Conservation (phyloP, 1,140 invertebrate genomes). For the Coelopa frigida region DNA sequence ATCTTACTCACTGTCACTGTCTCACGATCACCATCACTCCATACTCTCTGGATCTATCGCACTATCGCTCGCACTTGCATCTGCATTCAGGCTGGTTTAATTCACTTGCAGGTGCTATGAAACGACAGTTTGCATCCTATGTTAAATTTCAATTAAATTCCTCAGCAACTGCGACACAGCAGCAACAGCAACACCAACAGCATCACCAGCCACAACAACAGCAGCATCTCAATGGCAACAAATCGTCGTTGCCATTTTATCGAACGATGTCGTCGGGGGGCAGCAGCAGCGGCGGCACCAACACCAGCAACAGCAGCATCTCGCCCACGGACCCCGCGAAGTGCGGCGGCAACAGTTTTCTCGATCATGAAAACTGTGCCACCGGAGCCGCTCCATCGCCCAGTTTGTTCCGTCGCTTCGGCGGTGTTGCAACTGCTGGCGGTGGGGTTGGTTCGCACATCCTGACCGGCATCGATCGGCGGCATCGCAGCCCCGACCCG, state of each 20-base stretch:
- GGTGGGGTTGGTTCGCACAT: constrained; percentile 29
- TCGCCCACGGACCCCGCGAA: constrained; percentile 27
- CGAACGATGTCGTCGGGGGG: constrained; percentile 32
- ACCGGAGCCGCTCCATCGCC: constrained; percentile 23
- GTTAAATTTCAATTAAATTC: constrained; percentile 60
- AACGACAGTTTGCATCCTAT: constrained; percentile 66
- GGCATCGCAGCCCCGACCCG: constrained; percentile 57
- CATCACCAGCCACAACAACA: no score
- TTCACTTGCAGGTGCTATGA: constrained; percentile 55
- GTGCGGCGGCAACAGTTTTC: neutral
- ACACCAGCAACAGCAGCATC: constrained; percentile 34
- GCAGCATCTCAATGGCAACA: constrained; percentile 9
- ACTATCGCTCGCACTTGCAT: neutral
- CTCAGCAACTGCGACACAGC: no score
- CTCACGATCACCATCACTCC: constrained; percentile 4
- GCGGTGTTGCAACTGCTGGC: no score
- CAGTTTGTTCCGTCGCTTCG: no score
- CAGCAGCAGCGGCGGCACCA: constrained; percentile 24
- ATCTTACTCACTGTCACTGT: constrained; percentile 3
- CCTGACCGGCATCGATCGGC: constrained; percentile 34
- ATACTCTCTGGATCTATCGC: neutral
- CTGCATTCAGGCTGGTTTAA: constrained; percentile 52
- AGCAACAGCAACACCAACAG: no score
- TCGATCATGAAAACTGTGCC: neutral
- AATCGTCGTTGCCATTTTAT: constrained; percentile 15